Base-by-base conservation (phyloP, 2,797 vertebrate species). In the Clarias platycephalus region DNA sequence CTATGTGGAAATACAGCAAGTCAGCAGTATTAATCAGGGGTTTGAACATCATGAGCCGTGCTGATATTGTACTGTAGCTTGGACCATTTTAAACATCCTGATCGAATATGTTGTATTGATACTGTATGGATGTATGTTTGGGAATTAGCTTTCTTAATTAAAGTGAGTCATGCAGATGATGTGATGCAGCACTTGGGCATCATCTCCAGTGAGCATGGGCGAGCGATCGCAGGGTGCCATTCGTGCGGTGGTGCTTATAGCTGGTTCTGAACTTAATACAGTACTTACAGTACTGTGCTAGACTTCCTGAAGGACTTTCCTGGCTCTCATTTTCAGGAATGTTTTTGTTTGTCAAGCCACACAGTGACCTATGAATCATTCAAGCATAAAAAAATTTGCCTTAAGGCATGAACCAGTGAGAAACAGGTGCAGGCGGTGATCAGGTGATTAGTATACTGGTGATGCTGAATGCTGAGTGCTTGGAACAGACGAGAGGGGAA, bases 161-260 rank as follows among this genome's bases (percentile, higher is more conserved):
- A 10, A 72, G 5, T 55, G 44, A 55, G 13, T 18, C 53, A 31
- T 28, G 18, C 18, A 10, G 12, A 8, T 5, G 15, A 3, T 22
- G 55, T 76, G 74, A 75, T 55, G 72, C 72, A 74, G 53, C 71
- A 55, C 44, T 53, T 53, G 40, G 1, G 18, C 71, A 53, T 74
- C 71, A 28, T 53, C n/a, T 74, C 71, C 44, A 28, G n/a, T 4
- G 44, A 55, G 72, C 58, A 34, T 76, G n/a, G 16, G 3, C 22
- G 49, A 55, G 49, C 20, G 9, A 75, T 75, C 55, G 49, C 16
- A 28, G n/a, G 18, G 72, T 28, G 72, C 6, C n/a, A 55, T 18
- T 1, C 10, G 16, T 75, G 16, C 6, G 9, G 49, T 31, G 72
- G 4, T 9, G 26, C 7, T 31, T 55, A 6, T 9, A 2, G 9